Evolutionary conservation across 1,140 invertebrate species (phyloP), one percentile per base, ranked within the genome.

Genomic region (Drosophila carrolli): DNA sequence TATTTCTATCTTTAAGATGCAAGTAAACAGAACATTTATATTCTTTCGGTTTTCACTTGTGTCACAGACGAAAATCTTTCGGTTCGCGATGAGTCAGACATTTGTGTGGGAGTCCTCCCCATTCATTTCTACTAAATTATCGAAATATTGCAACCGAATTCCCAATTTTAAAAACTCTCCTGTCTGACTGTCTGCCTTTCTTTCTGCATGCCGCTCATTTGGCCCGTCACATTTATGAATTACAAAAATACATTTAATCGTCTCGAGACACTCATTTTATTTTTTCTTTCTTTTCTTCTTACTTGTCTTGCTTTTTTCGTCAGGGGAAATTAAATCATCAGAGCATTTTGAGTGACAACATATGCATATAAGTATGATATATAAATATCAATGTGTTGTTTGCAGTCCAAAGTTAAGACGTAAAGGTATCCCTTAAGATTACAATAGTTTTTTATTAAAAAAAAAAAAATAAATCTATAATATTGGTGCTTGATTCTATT

Each of bases 241-340:
- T 79, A 74, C 83, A 68, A 76, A 82, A 76, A 86, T 77, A 86
- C 65, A 58, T 75, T 78, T 78, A 77, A 82, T 82, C 66, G 74
- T 60, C 77, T 59, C 56, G 46, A 75, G 68, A 48, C 66, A 58
- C 53, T 71, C 66, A 53, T 41, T 58, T 71, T 35, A 71, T 58
- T 71, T 70, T 70, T 37, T 16, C n/a, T 5, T 60, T 60, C 32
- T 59, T n/a, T 32, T 13, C 29, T 13, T 58, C 67, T 57, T 70
- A 38, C 56, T 78, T 74, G 29, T 32, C 57, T 54, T 43, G 65
- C 19, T 82, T 50, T 78, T 68, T 66, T 73, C 63, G 75, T 81
- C 57, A 72, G 73, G 75, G 71, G 83, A 86, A 86, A 88, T 88
- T 88, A 88, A 89, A 89, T 88, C 73, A 88, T 88, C 84, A 63